These are phyloP conservation scores for Abrostola tripartita DNA, from an alignment of 2,888 invertebrate species.

Conservation along the genomic window DNA sequence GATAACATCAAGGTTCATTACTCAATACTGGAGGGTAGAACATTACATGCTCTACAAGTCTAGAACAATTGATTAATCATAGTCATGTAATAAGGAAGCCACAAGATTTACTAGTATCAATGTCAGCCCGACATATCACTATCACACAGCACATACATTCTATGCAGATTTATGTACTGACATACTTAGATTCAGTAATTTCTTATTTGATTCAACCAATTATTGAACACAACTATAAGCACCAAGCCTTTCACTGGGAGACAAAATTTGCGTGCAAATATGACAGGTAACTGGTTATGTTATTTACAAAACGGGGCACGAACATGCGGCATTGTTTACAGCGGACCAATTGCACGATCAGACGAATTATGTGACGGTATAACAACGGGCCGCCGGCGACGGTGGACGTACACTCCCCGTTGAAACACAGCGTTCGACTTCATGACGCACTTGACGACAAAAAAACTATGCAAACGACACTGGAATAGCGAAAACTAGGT, in stretches of 20 bases:
- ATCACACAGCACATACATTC: slow-evolving; percentile 11
- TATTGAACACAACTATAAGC: slow-evolving; percentile 5
- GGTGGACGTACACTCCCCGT: slow-evolving; percentile 33
- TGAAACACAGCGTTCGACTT: slow-evolving; percentile 54
- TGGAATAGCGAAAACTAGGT: slow-evolving; percentile 71
- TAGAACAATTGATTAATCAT: slow-evolving; percentile 33
- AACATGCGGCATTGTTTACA: slow-evolving; percentile 82
- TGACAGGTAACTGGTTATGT: slow-evolving; percentile 42
- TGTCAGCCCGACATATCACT: slow-evolving; percentile 32
- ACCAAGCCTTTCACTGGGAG: slow-evolving; percentile 29
- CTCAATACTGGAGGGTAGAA: slow-evolving; percentile 12
- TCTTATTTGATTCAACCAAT: slow-evolving; percentile 18
- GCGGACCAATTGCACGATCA: slow-evolving; percentile 59
- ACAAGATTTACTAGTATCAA: slow-evolving; percentile 36
- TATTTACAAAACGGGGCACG: slow-evolving; percentile 74
- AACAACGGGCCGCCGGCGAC: slow-evolving; percentile 25
- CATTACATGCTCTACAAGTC: slow-evolving; percentile 4
- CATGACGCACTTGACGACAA: slow-evolving; percentile 67
- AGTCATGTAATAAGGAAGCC: slow-evolving; percentile 32
- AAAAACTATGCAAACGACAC: slow-evolving; percentile 68
- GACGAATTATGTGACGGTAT: slow-evolving; percentile 48
- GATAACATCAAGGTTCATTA: slow-evolving; percentile 13
- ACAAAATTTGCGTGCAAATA: slow-evolving; percentile 37
- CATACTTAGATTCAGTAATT: slow-evolving; percentile 10
- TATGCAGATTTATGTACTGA: slow-evolving; percentile 5